A percentile compares a stretch with the other conserved stretches of the same genome.
Conservation (phyloP, 2,888 invertebrate genomes). For the Chymomyza procnemis region DNA sequence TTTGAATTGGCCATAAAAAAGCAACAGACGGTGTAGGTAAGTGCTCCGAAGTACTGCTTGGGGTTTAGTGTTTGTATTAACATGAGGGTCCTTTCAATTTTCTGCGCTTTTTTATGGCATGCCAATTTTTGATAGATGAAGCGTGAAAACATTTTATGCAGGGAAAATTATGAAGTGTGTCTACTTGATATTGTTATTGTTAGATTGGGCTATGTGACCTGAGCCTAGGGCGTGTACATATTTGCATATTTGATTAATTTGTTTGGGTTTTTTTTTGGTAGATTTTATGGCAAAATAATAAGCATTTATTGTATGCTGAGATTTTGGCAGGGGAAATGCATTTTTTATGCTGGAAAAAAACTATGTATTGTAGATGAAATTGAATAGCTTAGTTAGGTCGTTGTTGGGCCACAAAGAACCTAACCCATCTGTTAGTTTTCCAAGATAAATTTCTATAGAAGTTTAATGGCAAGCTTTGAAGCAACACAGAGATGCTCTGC, state of each 20-base stretch:
- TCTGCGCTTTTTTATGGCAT: constrained; percentile 53
- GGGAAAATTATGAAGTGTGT: background rate
- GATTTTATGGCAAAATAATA: constrained; percentile 71
- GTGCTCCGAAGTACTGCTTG: constrained; percentile 21
- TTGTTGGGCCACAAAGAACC: background rate
- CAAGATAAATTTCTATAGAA: too few relatives aligned
- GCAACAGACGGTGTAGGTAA: constrained; percentile 23
- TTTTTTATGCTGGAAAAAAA: background rate
- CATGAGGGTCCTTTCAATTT: constrained; percentile 40
- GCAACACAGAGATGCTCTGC: too few relatives aligned
- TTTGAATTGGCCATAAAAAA: constrained; percentile 48
- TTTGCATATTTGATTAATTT: constrained; percentile 73
- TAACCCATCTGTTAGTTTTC: background rate
- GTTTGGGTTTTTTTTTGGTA: constrained; percentile 55
- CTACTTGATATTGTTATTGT: constrained; percentile 17
- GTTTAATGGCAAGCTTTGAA: too few relatives aligned
- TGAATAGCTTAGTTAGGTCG: background rate
- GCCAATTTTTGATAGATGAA: constrained; percentile 70
- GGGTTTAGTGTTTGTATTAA: constrained; percentile 14
- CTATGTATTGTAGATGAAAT: background rate
- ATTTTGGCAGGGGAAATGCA: background rate
- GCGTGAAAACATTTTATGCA: constrained; percentile 53
- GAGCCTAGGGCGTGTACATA: constrained; percentile 40
- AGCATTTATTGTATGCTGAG: constrained; percentile 33
- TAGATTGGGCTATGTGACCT: constrained; percentile 25